Conservation (phyloP, 2,888 invertebrate species). For the Drosophila nr. perissopoda region DNA sequence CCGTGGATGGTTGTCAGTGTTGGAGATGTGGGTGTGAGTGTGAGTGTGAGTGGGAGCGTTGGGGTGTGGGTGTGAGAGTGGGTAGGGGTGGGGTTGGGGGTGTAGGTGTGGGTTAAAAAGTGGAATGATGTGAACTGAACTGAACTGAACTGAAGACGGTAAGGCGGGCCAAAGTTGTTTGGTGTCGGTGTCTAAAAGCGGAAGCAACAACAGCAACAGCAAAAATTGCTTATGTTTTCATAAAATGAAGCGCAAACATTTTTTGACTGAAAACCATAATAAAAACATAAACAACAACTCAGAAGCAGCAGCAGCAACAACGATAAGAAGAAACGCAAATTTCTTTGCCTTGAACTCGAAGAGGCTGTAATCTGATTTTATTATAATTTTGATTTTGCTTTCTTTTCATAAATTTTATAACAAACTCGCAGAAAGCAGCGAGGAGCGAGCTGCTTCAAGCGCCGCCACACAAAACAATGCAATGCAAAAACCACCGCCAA, state of each 20-base stretch:
- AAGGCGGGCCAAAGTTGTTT: conserved; percentile 62
- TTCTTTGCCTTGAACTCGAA: conserved; percentile 46
- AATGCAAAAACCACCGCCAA: conserved; percentile 72
- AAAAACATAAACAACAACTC: conserved; percentile 56
- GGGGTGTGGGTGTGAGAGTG: neutral
- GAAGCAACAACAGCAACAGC: conserved; percentile 45
- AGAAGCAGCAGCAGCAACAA: conserved; percentile 14
- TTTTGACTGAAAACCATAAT: conserved; percentile 78
- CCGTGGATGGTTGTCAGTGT: conserved; percentile 5
- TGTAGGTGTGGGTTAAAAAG: conserved; percentile 13
- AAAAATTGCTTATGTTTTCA: conserved; percentile 80
- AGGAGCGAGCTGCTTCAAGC: conserved; percentile 4
- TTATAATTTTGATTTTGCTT: conserved; percentile 82
- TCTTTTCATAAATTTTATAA: conserved; percentile 82
- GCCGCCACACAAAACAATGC: conserved; percentile 40
- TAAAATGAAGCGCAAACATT: conserved; percentile 81
- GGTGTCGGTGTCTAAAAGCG: conserved; percentile 75
- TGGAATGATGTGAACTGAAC: conserved; percentile 24
- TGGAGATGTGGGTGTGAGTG: neutral
- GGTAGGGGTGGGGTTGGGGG: neutral
- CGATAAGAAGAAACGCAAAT: conserved; percentile 19
- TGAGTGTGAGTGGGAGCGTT: neutral
- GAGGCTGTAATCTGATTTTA: conserved; percentile 80
- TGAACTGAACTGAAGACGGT: conserved; percentile 30
- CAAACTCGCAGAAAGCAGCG: conserved; percentile 55